phyloP scores from a whole-genome alignment of 1,140 invertebrate genomes.

The Drusus annulatus region DNA sequence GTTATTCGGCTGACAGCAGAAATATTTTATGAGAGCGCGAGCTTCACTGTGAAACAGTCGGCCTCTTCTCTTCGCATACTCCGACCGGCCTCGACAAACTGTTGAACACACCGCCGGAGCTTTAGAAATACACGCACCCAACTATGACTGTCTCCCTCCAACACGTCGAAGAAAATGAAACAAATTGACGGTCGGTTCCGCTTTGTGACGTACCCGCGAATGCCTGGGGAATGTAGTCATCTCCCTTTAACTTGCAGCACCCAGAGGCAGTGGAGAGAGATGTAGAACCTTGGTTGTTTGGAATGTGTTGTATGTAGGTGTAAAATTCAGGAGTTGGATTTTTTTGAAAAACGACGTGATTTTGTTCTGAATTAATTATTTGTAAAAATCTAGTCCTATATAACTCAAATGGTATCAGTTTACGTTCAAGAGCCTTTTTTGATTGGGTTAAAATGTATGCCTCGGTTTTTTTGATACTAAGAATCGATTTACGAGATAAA shows the following conservation, averaged over 20 bases:
- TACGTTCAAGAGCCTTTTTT: not conserved
- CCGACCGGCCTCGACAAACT: slow-evolving; percentile 16
- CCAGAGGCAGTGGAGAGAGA: not conserved
- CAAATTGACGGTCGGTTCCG: slow-evolving; percentile 21
- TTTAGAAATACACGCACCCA: not conserved
- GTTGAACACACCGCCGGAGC: not conserved
- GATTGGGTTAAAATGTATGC: not conserved
- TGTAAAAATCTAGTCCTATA: not conserved
- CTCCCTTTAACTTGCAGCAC: not conserved
- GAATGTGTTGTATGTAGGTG: slow-evolving; percentile 30
- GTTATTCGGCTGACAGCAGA: not conserved
- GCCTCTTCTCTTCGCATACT: slow-evolving; percentile 22
- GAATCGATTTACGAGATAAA: too few relatives aligned
- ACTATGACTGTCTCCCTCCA: not conserved
- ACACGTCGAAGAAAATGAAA: not conserved
- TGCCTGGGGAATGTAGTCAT: slow-evolving; percentile 18
- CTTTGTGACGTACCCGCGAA: slow-evolving; percentile 29
- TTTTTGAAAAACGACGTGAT: not conserved
- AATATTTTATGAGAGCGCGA: not conserved
- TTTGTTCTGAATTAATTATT: slow-evolving; percentile 1
- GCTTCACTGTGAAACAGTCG: slow-evolving; percentile 5
- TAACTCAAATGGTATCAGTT: not conserved
- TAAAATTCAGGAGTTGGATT: not conserved
- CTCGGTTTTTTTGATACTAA: not conserved
- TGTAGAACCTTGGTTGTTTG: not conserved